Evolutionary conservation across 1,140 invertebrate species (phyloP).

Genomic region (Acromyrmex charruanus): DNA sequence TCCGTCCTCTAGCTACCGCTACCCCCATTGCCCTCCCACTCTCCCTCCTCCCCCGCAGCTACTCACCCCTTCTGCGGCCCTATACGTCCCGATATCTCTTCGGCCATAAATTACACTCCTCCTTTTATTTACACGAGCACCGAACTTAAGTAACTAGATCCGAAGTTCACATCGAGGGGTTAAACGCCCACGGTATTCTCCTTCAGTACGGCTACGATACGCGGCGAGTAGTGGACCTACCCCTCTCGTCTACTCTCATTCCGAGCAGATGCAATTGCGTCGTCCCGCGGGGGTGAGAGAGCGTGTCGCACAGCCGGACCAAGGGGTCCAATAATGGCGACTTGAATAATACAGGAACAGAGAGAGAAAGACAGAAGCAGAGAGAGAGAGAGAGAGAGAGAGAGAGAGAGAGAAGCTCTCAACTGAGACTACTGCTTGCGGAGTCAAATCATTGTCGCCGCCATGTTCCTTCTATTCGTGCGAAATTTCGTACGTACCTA

Average conservation of each 20-base stretch:
- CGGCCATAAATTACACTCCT: slow-evolving; percentile 75
- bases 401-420: slow-evolving; percentile 4
- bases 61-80: slow-evolving; percentile 44
- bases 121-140: slow-evolving; percentile 73
- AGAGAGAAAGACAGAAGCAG: slow-evolving; percentile 36
- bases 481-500: slow-evolving; percentile 73
- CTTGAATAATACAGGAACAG: slow-evolving; percentile 81
- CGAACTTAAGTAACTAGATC: slow-evolving; percentile 79
- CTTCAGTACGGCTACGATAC: slow-evolving; percentile 63
- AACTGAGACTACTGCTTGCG: slow-evolving; percentile 32
- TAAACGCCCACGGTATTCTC: slow-evolving; percentile 70
- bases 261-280: slow-evolving; percentile 81
- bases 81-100: slow-evolving; percentile 61
- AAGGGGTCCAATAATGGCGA: slow-evolving; percentile 77
- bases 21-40: background rate
- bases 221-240: slow-evolving; percentile 44
- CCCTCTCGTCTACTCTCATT: slow-evolving; percentile 68
- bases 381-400: background rate
- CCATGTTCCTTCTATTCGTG: slow-evolving; percentile 75
- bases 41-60: slow-evolving; percentile 20
- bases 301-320: slow-evolving; percentile 70
- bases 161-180: slow-evolving; percentile 70
- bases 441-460: slow-evolving; percentile 75
- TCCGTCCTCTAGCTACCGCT: slow-evolving; percentile 45
- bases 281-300: slow-evolving; percentile 78